These are phyloP conservation scores for Yponomeuta evonymella DNA, from an alignment of 2,888 invertebrate species.

Conservation along the genomic window DNA sequence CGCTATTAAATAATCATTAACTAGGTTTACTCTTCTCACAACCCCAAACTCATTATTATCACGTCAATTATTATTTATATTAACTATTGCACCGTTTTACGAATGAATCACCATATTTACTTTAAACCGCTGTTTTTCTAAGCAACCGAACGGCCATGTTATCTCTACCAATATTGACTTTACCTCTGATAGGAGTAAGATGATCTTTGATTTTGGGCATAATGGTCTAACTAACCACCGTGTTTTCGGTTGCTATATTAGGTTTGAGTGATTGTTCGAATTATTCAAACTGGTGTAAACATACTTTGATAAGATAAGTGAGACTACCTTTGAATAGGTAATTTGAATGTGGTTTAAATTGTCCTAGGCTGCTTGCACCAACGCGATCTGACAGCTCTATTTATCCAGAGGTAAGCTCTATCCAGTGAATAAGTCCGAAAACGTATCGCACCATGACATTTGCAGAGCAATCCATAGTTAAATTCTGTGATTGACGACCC, in stretches of 20 bases:
- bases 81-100: not conserved
- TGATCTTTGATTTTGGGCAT: not conserved
- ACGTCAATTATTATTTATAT: slow-evolving; percentile 1
- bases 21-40: slow-evolving; percentile 10
- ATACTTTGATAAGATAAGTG: too few species aligned
- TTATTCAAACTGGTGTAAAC: not conserved
- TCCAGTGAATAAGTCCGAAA: too few species aligned
- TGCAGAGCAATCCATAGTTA: too few species aligned
- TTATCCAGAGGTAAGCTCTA: too few species aligned
- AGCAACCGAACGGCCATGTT: slow-evolving; percentile 35
- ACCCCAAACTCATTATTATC: not conserved
- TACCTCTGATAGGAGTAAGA: slow-evolving; percentile 33
- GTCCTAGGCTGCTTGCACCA: too few species aligned
- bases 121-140: slow-evolving; percentile 43
- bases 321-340: too few species aligned
- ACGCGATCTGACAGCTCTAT: too few species aligned
- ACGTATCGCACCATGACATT: too few species aligned
- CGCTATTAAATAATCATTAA: not conserved
- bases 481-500: too few species aligned
- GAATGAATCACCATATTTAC: slow-evolving; percentile 37
- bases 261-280: not conserved
- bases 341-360: too few species aligned
- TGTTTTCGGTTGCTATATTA: not conserved
- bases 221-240: not conserved
- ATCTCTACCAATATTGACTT: slow-evolving; percentile 45